Evolutionary conservation across 2,797 vertebrate species (phyloP), one percentile per base, ranked within the genome.

Genomic region (Hipposideros larvatus): DNA sequence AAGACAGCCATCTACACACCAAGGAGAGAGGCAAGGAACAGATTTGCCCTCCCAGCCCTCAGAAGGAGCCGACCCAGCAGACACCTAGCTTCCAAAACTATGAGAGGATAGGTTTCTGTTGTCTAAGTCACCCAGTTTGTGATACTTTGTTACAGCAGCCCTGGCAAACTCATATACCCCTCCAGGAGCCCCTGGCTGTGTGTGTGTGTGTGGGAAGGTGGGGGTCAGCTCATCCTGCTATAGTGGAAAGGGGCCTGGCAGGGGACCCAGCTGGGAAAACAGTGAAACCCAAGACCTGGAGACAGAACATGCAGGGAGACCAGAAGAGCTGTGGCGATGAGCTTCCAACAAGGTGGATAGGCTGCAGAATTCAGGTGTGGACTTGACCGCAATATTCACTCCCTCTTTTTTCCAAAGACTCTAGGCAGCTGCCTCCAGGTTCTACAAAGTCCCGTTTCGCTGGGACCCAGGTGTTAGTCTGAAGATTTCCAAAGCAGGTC

Each of bases 271-370:
- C 41, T 31, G 59, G 22, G 41, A 61, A 63, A 26, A 10, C 8
- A 1, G 34, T 11, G 0, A 7, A 51, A n/a, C 37, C 37, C 19
- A n/a, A 15, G 41, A 16, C 16, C 3, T 11, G 21, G n/a, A 31
- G 41, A 37, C 31, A 13, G 41, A 21, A 28, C 11, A 4, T 4
- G 0, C 22, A 31, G 34, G 24, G 18, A 37, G 43, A n/a, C 9
- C 4, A 5, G 5, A 10, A 51, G 66, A 8, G 55, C 9, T 4
- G 28, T 6, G 2, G 0, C 15, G 48, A 31, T 13, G 4, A 9
- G 11, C 34, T 6, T 21, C 26, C 4, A 21, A 26, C 14, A 21
- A 31, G 53, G 43, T 1, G 16, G 37, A 28, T 78, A 74, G n/a
- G 26, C 78, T 28, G 53, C 24, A 19, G 26, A 2, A 31, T 48